A percentile compares a stretch with the other conserved stretches of the same genome.
phyloP scores from a whole-genome alignment of 2,113 vertebrate species.

The Hyla sarda region DNA sequence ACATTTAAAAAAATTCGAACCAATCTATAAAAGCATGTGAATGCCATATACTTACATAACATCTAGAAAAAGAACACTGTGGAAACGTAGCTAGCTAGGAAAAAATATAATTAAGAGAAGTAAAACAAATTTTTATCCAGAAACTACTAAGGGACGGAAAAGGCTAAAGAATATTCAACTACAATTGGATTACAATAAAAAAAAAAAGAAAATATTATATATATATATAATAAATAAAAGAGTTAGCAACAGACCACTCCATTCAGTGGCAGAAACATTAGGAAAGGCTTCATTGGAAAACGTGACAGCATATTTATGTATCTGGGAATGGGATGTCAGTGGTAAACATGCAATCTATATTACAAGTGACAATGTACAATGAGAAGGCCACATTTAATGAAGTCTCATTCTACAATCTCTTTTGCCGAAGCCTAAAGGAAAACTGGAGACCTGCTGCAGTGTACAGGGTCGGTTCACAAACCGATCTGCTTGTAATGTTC shows the following conservation, averaged over 20 bases:
- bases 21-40: no score
- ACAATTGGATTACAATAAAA: neutral
- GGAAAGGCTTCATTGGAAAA: conserved; percentile 6
- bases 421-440: conserved; percentile 5
- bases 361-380: conserved; percentile 48
- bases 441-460: conserved; percentile 13
- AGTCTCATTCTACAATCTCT: conserved; percentile 39
- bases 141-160: neutral
- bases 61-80: neutral
- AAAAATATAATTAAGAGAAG: neutral
- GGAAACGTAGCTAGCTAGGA: neutral
- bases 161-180: neutral
- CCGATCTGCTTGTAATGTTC: conserved; percentile 20
- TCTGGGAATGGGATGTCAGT: conserved; percentile 44
- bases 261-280: conserved; percentile 7
- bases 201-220: no score
- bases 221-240: no score
- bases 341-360: conserved; percentile 43
- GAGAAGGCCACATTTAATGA: conserved; percentile 43
- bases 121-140: neutral
- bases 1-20: no score
- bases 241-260: neutral
- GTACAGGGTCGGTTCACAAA: conserved; percentile 26
- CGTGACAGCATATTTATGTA: conserved; percentile 42
- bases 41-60: no score